phyloP scores from a whole-genome alignment of 1,140 invertebrate genomes.

The Caenorhabditis elegans region WBcel235 BX284602.5:7199001-7199500 shows the following conservation, averaged over 20 bases:
- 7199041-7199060: background rate
- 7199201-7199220: too few species aligned
- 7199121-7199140: too few species aligned
- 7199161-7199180: too few species aligned
- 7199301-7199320: background rate
- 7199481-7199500: constrained; percentile 24
- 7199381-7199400: background rate
- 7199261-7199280: background rate
- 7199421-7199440: constrained; percentile 5
- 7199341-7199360: background rate
- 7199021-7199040: background rate
- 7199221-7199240: too few species aligned
- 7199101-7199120: too few species aligned
- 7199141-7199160: too few species aligned
- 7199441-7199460: background rate
- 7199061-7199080: background rate
- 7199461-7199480: background rate
- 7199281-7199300: background rate
- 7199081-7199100: background rate
- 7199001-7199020: background rate
- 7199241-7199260: background rate
- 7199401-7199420: background rate
- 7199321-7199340: background rate
- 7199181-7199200: too few species aligned
- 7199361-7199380: constrained; percentile 10